These are phyloP conservation scores for Cheilosia variabilis DNA, from an alignment of 2,888 invertebrate species.

Conservation along the genomic window DNA sequence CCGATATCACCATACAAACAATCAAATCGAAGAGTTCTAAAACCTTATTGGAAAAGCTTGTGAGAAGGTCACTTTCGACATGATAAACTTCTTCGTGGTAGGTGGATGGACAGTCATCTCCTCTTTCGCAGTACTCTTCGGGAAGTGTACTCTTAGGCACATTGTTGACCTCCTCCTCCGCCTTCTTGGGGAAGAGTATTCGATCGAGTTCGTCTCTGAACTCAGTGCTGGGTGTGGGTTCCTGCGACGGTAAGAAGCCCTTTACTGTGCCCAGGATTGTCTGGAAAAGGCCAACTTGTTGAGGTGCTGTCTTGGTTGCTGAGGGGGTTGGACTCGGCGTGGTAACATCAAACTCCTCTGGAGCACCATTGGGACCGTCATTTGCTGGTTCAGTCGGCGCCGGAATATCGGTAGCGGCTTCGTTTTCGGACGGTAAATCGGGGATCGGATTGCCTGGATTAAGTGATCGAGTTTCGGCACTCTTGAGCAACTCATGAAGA, in stretches of 20 bases:
- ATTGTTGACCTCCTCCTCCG: neutral
- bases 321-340: constrained; percentile 41
- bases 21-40: constrained; percentile 84
- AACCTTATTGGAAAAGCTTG: constrained; percentile 78
- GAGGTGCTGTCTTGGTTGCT: constrained; percentile 47
- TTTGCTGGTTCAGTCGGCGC: constrained; percentile 26
- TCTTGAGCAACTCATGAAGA: constrained; percentile 17
- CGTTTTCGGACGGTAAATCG: constrained; percentile 28
- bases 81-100: constrained; percentile 44
- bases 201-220: constrained; percentile 78
- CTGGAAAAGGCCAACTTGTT: constrained; percentile 79
- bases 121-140: constrained; percentile 78
- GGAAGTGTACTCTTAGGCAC: constrained; percentile 11
- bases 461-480: constrained; percentile 20
- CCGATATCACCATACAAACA: constrained; percentile 87
- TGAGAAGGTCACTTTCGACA: constrained; percentile 77
- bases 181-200: constrained; percentile 78
- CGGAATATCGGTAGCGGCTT: constrained; percentile 24
- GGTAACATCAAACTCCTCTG: constrained; percentile 44
- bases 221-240: constrained; percentile 36
- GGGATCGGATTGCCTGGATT: constrained; percentile 10
- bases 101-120: constrained; percentile 71
- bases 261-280: constrained; percentile 82
- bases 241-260: constrained; percentile 78
- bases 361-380: constrained; percentile 3